These are phyloP conservation scores for Metopia argyrocephala DNA, from an alignment of 2,888 invertebrate genomes.

Conservation along the genomic window DNA sequence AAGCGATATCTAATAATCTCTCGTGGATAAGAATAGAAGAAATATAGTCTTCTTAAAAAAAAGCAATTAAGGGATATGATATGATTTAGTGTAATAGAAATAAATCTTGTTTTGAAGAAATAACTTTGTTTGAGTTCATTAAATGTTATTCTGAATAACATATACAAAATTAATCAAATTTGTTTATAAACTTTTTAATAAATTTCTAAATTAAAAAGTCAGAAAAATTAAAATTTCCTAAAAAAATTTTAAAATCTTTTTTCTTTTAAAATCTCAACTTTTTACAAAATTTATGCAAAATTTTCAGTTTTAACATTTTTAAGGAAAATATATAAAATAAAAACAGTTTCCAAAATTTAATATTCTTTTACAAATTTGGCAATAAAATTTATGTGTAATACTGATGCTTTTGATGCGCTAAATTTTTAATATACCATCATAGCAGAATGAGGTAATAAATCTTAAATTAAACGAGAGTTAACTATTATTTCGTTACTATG, in stretches of 20 bases:
- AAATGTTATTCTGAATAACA: conserved; percentile 32
- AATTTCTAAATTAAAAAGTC: conserved; percentile 16
- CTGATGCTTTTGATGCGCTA: not conserved
- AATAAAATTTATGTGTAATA: not conserved
- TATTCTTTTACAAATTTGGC: not conserved
- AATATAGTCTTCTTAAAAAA: no score
- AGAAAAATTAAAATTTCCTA: conserved; percentile 24
- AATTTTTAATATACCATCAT: not conserved
- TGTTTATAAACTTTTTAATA: not conserved
- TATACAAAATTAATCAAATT: conserved; percentile 16
- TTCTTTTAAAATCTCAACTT: conserved; percentile 20
- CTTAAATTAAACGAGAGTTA: not conserved
- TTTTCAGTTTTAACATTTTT: conserved; percentile 14
- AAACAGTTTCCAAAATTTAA: not conserved
- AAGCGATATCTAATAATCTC: no score
- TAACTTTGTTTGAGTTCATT: not conserved
- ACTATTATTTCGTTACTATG: not conserved
- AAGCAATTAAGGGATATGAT: no score
- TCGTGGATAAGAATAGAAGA: no score
- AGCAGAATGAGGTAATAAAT: conserved; percentile 44
- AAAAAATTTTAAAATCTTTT: conserved; percentile 24
- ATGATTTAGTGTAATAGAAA: no score
- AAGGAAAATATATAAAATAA: not conserved
- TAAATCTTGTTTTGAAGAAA: no score
- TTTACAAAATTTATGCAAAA: conserved; percentile 29